Conservation (phyloP, 2,797 vertebrate genomes). For the Coendou prehensilis region DNA sequence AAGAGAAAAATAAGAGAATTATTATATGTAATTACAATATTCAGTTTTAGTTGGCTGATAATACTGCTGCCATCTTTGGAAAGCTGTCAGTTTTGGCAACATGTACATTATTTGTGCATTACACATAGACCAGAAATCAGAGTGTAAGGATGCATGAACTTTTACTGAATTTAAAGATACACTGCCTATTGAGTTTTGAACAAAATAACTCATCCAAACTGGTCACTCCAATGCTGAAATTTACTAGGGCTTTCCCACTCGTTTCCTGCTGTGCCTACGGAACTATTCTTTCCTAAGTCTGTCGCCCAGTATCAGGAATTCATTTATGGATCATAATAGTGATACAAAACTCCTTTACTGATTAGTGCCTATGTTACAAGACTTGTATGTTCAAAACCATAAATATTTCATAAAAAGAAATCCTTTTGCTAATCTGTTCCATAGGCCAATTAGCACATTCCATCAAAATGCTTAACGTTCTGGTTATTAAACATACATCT, state of each 20-base stretch:
- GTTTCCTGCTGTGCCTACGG: not conserved
- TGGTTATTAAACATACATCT: not conserved
- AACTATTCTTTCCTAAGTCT: not conserved
- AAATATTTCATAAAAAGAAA: not conserved
- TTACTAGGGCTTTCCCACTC: not conserved
- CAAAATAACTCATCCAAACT: not conserved
- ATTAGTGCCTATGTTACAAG: not conserved
- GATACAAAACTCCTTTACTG: not conserved
- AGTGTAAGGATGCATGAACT: not conserved
- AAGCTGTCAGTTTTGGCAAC: not conserved
- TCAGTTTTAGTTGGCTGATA: not conserved
- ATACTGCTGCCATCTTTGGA: not conserved
- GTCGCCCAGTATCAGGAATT: not conserved
- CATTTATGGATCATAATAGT: not conserved
- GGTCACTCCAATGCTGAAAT: not conserved
- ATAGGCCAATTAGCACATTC: not conserved
- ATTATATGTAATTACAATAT: not conserved
- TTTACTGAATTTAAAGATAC: constrained; percentile 14
- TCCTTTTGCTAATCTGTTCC: not conserved
- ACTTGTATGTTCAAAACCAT: not conserved
- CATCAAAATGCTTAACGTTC: constrained; percentile 27
- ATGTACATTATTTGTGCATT: not conserved
- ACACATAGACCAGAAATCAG: not conserved
- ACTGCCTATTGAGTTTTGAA: constrained; percentile 2
- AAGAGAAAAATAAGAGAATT: constrained; percentile 41